Conservation (phyloP, 2,888 invertebrate genomes). For the Lycocerus yunnanus region DNA sequence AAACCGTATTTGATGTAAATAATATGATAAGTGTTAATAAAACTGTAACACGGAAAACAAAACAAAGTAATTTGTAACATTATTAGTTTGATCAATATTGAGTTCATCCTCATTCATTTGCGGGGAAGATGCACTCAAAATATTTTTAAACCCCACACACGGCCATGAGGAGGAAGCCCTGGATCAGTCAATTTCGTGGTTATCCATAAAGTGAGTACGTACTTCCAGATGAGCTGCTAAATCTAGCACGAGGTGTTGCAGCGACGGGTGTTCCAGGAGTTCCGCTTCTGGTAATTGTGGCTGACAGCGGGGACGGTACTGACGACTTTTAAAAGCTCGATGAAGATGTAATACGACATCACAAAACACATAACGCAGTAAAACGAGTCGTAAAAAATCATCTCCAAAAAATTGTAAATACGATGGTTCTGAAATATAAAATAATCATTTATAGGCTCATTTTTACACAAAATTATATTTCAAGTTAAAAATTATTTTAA, state of each 20-base stretch:
- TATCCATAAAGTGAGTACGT: conserved; percentile 70
- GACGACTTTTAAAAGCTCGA: conserved; percentile 81
- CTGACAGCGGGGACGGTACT: conserved; percentile 83
- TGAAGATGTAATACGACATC: conserved; percentile 88
- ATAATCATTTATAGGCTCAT: neutral
- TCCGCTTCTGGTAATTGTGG: conserved; percentile 87
- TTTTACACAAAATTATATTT: no score
- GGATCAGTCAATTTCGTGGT: conserved; percentile 67
- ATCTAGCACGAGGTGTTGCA: conserved; percentile 81
- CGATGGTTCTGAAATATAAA: conserved; percentile 60
- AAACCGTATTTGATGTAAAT: conserved; percentile 9
- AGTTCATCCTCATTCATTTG: conserved; percentile 46
- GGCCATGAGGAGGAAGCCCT: conserved; percentile 59
- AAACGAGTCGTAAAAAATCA: conserved; percentile 87
- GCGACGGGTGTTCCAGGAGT: conserved; percentile 79
- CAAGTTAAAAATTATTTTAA: no score
- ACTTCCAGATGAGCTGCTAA: conserved; percentile 85
- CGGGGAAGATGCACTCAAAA: conserved; percentile 40
- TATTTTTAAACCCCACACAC: conserved; percentile 49
- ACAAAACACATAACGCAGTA: conserved; percentile 92
- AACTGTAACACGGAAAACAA: conserved; percentile 20
- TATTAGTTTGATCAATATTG: conserved; percentile 16
- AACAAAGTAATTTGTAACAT: conserved; percentile 9
- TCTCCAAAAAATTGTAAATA: conserved; percentile 91
- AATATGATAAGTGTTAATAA: conserved; percentile 16